Percentiles rank a stretch among this genome's conserved stretches.
phyloP scores from a whole-genome alignment of 2,888 invertebrate genomes.

The Rhyacophila evoluta region DNA sequence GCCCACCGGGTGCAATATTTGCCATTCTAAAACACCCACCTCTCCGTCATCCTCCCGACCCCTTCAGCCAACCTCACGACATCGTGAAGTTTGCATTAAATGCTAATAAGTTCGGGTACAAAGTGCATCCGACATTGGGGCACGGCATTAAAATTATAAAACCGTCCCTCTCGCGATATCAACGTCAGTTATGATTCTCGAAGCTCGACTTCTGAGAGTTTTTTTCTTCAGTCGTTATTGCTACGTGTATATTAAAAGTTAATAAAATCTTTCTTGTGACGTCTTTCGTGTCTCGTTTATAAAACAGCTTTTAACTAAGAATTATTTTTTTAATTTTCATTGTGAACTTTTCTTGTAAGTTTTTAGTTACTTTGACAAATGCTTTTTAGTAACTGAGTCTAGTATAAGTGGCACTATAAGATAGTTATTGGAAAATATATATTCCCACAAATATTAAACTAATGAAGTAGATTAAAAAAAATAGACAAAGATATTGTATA shows the following conservation, averaged over 20 bases:
- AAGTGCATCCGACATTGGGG: constrained; percentile 17
- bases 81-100: constrained; percentile 33
- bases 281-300: background rate
- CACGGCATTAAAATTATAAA: constrained; percentile 2
- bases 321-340: no score
- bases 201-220: background rate
- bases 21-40: background rate
- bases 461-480: no score
- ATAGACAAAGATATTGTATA: no score
- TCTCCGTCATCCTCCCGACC: background rate
- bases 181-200: constrained; percentile 19
- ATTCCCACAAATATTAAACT: no score
- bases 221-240: background rate
- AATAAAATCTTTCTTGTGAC: background rate
- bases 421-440: no score
- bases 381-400: no score
- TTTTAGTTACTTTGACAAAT: no score
- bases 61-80: background rate
- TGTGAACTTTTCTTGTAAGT: no score
- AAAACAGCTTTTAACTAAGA: background rate
- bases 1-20: background rate
- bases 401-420: no score
- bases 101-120: constrained; percentile 27
- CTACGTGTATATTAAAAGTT: constrained; percentile 6
- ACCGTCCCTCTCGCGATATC: background rate